Evolutionary conservation across 1,140 invertebrate species (phyloP).

Genomic region (Drosophila baimaii): DNA sequence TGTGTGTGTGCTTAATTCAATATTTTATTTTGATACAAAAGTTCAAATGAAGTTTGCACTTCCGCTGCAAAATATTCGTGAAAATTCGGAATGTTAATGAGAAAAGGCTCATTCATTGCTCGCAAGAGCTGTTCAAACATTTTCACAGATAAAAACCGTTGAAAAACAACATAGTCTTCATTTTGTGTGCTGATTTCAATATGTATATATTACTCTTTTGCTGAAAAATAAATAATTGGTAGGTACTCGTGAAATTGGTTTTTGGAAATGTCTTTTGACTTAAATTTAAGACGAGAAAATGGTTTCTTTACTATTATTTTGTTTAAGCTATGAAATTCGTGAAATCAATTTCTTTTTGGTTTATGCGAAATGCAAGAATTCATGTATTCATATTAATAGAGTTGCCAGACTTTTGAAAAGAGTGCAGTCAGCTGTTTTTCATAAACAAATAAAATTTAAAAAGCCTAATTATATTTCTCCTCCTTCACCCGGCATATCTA

Average conservation of each 20-base stretch:
- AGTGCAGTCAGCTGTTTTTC: no score
- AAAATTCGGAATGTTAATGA: constrained; percentile 36
- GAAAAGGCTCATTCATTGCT: background rate
- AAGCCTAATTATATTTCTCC: no score
- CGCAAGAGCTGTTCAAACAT: constrained; percentile 24
- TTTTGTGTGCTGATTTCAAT: background rate
- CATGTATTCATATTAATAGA: no score
- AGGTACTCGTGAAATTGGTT: background rate
- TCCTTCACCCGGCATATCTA: no score
- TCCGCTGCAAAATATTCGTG: constrained; percentile 3
- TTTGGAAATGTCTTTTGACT: background rate
- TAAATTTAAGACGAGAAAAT: background rate
- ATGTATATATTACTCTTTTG: background rate
- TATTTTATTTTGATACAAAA: constrained; percentile 50
- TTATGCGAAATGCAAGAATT: no score
- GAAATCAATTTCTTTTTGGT: no score
- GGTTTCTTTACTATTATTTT: no score
- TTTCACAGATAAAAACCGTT: constrained; percentile 6
- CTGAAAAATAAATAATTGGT: background rate
- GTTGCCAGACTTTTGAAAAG: no score
- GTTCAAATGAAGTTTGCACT: constrained; percentile 34
- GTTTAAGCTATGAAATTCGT: no score
- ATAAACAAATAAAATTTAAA: no score
- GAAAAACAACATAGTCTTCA: background rate
- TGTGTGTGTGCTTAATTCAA: constrained; percentile 40